Evolutionary conservation across 2,797 vertebrate species (phyloP).

Genomic region (Prunella strophiata): DNA sequence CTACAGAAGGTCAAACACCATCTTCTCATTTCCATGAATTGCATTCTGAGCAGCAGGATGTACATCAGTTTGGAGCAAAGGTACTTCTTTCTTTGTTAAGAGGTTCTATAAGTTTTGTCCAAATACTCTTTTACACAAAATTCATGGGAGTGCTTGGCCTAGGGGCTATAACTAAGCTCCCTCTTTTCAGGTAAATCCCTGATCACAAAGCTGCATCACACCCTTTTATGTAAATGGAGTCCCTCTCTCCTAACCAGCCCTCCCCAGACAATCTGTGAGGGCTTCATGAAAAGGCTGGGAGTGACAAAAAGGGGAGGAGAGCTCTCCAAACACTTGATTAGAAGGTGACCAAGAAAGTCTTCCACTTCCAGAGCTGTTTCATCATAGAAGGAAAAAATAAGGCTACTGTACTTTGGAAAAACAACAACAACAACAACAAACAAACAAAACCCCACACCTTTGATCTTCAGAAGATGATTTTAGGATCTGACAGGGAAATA

Average conservation of each 20-base stretch:
- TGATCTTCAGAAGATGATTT: not conserved
- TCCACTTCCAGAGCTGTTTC: not conserved
- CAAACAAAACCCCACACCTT: not conserved
- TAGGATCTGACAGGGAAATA: not conserved
- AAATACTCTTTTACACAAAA: not conserved
- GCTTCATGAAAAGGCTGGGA: not conserved
- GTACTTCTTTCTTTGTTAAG: not conserved
- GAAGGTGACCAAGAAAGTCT: not conserved
- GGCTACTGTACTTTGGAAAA: not conserved
- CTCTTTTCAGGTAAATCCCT: not conserved
- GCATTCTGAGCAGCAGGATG: not conserved
- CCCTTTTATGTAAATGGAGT: not conserved
- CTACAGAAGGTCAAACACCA: not conserved
- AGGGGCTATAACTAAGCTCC: not conserved
- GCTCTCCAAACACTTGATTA: not conserved
- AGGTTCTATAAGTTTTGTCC: not conserved
- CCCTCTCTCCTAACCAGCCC: not conserved
- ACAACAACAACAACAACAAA: not conserved
- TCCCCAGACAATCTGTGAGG: not conserved
- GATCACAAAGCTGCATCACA: not conserved
- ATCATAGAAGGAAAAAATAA: not conserved
- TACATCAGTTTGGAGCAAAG: not conserved
- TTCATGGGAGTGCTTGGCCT: not conserved
- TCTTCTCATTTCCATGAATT: not conserved
- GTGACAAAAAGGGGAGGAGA: not conserved